Base-by-base conservation (phyloP, 2,888 invertebrate genomes). In the Drosophila eohydei region DNA sequence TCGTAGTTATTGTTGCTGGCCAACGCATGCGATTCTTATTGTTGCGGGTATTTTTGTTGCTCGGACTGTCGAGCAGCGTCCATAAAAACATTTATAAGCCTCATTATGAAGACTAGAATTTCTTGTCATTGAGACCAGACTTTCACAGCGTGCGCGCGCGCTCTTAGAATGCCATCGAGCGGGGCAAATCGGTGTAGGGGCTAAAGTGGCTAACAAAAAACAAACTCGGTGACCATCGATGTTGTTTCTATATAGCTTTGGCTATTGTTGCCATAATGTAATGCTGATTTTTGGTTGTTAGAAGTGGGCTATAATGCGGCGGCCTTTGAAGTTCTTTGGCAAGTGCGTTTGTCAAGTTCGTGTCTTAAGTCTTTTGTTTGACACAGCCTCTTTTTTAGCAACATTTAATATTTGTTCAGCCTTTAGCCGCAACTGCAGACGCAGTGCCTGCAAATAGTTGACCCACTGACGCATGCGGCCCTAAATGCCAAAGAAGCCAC, bases 71-170 rank as follows among this genome's bases (percentile, higher is more conserved):
- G 55, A 87, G 74, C 80, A 61, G 73, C 73, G 54, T 54, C 85
- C 88, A 86, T 88, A 88, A 86, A 85, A 88, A 80, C 80, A 84
- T 89, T 85, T 89, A 85, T 85, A 84, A 84, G 89, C 76, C 86
- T 88, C 85, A 87, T 89, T 85, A 88, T 89, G 79, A 81, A 83
- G 87, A 89, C 85, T 77, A 87, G 88, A 89, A 87, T 87, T 89
- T 89, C 88, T 87, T 80, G 90, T 81, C 74, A 78, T 81, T 83
- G 78, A 86, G 81, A 67, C 74, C 73, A 46, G 40, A 88, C 88
- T 87, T 90, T 90, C 85, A 78, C 80, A 80, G 79, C 80, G 69
- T 75, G 70, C 58, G 30, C 38, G 68, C 57, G 66, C 36, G 63
- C 72, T 64, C 67, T 79, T 67, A 77, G 81, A 84, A 80, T 81